Base-by-base conservation (phyloP, 2,888 invertebrate species). In the Synergus japonicus region DNA sequence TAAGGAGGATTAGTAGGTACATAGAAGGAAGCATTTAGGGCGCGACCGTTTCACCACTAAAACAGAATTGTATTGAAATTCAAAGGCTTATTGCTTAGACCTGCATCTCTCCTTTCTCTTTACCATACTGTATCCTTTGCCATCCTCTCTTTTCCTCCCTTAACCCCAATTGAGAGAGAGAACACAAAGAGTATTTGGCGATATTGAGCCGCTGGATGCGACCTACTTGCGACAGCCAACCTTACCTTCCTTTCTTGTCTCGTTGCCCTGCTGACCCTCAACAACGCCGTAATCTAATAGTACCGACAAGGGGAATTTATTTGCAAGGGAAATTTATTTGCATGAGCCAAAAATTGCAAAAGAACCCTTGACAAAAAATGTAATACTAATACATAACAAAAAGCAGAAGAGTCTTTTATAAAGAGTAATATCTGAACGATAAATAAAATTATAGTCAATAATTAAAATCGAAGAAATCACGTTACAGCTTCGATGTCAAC, bases 131-230 rank as follows among this genome's bases (percentile, higher is more conserved):
- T 73, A 41, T 73, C 54, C n/a, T 73, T 54, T 63, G 29, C 10
- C 13, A 1, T 79, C 63, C 76, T 79, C 77, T 76, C 77, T 44
- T 44, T 76, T 79, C 82, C 78, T 82, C 81, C 77, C 88, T 87
- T 89, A 90, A 90, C 89, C 89, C 90, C 88, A 89, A 90, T 90
- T 90, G 89, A 83, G 83, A 81, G 69, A 81, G 77, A 69, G 79
- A 86, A 89, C 85, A 87, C 85, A 89, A 88, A 87, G 90, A 87
- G 88, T 89, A 88, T 90, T 90, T 88, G 90, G 87, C 87, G 89
- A 90, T 90, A 90, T 90, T 86, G 90, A 90, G 89, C 90, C 85
- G 86, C 86, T 87, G 85, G 87, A 87, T 87, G 88, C 89, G 90
- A 90, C 90, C 90, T 89, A 90, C 87, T 90, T 90, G 86, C 84